phyloP scores from a whole-genome alignment of 2,888 invertebrate species.

The Andrena minutula region DNA sequence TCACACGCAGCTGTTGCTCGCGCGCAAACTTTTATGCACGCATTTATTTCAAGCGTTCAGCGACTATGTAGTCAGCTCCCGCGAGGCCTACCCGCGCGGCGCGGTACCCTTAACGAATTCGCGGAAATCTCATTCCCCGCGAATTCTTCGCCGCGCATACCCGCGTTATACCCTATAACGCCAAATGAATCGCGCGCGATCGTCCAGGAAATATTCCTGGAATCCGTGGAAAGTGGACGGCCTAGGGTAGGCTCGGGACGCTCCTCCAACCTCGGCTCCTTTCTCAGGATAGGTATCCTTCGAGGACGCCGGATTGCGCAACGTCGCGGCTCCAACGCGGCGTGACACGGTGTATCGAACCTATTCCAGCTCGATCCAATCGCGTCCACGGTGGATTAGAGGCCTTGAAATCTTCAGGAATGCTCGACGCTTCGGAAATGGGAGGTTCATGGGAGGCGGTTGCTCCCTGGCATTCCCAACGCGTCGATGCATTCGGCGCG shows the following conservation, averaged over 20 bases:
- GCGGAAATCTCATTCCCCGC: slow-evolving; percentile 63
- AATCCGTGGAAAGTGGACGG: slow-evolving; percentile 56
- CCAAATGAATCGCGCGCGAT: slow-evolving; percentile 61
- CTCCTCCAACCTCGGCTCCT: neutral
- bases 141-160: slow-evolving; percentile 57
- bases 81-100: slow-evolving; percentile 32
- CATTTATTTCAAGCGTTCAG: slow-evolving; percentile 67
- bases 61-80: slow-evolving; percentile 44
- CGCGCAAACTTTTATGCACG: slow-evolving; percentile 54
- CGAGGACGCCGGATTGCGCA: neutral
- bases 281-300: neutral
- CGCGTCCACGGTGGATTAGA: slow-evolving; percentile 29
- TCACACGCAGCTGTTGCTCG: slow-evolving; percentile 53
- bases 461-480: neutral
- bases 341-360: neutral
- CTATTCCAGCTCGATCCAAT: neutral
- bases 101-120: slow-evolving; percentile 66
- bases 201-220: slow-evolving; percentile 54
- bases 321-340: neutral
- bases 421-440: neutral
- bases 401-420: slow-evolving; percentile 33
- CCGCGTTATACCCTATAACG: slow-evolving; percentile 42
- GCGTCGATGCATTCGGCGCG: too few relatives aligned
- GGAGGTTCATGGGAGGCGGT: slow-evolving; percentile 16
- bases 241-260: neutral